phyloP scores from a whole-genome alignment of 2,797 vertebrate species.

The Semotilus atromaculatus region DNA sequence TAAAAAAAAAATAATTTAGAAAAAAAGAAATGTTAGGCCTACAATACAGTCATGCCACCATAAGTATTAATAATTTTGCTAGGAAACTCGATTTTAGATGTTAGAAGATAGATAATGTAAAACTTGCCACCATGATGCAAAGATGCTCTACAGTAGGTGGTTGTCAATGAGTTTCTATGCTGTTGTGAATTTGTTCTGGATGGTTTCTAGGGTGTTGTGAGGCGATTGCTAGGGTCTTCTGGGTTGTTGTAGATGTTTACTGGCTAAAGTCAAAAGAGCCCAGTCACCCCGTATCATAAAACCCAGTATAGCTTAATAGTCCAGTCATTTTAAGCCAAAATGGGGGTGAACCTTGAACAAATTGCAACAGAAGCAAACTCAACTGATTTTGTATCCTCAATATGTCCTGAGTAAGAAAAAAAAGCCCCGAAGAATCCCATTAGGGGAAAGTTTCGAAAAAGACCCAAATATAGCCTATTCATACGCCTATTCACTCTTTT shows the following conservation, averaged over 20 bases:
- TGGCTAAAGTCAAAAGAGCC: background rate
- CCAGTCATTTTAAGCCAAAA: too few species aligned
- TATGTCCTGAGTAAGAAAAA: too few species aligned
- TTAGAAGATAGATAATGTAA: background rate
- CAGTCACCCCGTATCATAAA: background rate
- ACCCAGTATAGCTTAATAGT: background rate
- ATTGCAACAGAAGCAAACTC: too few species aligned
- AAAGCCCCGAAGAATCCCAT: too few species aligned
- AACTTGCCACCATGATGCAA: background rate
- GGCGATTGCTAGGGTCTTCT: background rate
- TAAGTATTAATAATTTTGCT: background rate
- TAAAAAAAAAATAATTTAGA: background rate
- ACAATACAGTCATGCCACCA: too few species aligned
- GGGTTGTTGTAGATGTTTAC: background rate
- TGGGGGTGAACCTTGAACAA: too few species aligned
- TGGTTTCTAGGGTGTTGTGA: background rate
- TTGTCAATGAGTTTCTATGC: background rate
- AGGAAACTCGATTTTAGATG: background rate
- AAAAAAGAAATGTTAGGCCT: too few species aligned
- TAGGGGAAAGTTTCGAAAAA: too few species aligned
- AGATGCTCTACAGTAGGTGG: background rate
- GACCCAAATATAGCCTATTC: too few species aligned
- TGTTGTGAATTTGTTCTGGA: background rate
- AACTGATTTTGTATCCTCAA: too few species aligned
- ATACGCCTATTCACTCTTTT: too few species aligned